A percentile compares a stretch with the other conserved stretches of the same genome.
Conservation (phyloP, 2,888 invertebrate species). For the Ypsolopha scabrella region DNA sequence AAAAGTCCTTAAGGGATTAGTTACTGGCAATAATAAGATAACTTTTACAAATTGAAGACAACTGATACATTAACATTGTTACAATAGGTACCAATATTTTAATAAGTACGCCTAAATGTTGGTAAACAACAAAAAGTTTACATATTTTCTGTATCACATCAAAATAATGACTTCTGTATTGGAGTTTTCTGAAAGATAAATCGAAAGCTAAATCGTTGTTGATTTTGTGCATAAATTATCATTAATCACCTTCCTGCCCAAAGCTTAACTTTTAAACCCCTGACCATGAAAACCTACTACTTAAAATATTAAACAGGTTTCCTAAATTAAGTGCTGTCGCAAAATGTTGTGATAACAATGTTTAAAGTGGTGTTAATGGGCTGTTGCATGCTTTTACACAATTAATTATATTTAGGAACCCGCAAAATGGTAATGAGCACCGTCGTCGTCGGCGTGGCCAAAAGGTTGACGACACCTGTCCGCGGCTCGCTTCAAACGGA, state of each 20-base stretch:
- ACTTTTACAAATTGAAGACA: no score
- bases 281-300: slow-evolving; percentile 14
- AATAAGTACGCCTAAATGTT: no score
- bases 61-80: no score
- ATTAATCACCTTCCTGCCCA: slow-evolving; percentile 8
- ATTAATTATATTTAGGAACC: slow-evolving; percentile 36
- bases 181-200: no score
- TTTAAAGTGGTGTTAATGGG: slow-evolving; percentile 25
- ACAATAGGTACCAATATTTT: no score
- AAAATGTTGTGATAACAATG: slow-evolving; percentile 24
- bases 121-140: no score
- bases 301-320: slow-evolving; percentile 11
- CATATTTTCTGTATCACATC: no score
- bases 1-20: no score
- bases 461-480: background rate
- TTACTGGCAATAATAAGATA: no score
- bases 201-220: background rate
- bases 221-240: background rate
- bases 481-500: background rate
- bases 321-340: slow-evolving; percentile 1
- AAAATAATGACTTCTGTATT: no score
- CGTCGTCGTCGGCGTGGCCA: background rate
- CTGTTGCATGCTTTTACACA: slow-evolving; percentile 33
- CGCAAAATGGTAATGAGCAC: slow-evolving; percentile 27
- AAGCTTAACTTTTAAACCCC: slow-evolving; percentile 9